Evolutionary conservation across 2,888 invertebrate genomes (phyloP), one percentile per base, ranked within the genome.

Genomic region (Agonum fuliginosum): DNA sequence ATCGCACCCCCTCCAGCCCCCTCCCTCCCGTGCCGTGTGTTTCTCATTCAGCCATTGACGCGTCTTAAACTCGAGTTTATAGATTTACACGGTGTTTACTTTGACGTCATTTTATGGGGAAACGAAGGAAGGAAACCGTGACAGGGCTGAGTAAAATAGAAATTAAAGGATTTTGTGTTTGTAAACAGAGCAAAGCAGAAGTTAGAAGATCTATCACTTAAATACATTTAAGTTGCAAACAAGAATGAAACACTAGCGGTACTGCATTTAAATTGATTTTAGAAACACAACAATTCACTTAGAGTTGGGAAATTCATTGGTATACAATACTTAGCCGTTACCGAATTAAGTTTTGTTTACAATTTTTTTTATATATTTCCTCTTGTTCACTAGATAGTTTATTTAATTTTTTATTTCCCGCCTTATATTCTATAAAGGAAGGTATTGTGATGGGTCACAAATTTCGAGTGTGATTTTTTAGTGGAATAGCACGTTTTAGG

Each of bases 1-100:
- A n/a, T n/a, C n/a, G n/a, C n/a, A n/a, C n/a, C n/a, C n/a, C n/a
- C n/a, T n/a, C n/a, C n/a, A n/a, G n/a, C n/a, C n/a, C n/a, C n/a
- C n/a, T n/a, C n/a, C n/a, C n/a, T n/a, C n/a, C n/a, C n/a, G n/a
- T n/a, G n/a, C n/a, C 24, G 54, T 54, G n/a, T 54, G 54, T 54
- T 24, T 12, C 4, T 54, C 22, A 24, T 54, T 54, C 54, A 27
- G 24, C 54, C 65, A 65, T 65, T 65, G 65, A 65, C 58, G 65
- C 65, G 30, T 65, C 65, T 65, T 65, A 65, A 65, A 65, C 65
- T 65, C 34, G 17, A 34, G 37, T 65, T 65, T 65, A 34, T 65
- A 65, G 65, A 65, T 65, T 65, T 65, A 65, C 65, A 65, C 17
- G 34, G 19, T 54, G 65, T 65, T 65, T 34, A 65, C 65, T 65